Percentiles rank a stretch among this genome's conserved stretches.
phyloP scores from a whole-genome alignment of 2,888 invertebrate species.

The Lepidochitona cinerea region DNA sequence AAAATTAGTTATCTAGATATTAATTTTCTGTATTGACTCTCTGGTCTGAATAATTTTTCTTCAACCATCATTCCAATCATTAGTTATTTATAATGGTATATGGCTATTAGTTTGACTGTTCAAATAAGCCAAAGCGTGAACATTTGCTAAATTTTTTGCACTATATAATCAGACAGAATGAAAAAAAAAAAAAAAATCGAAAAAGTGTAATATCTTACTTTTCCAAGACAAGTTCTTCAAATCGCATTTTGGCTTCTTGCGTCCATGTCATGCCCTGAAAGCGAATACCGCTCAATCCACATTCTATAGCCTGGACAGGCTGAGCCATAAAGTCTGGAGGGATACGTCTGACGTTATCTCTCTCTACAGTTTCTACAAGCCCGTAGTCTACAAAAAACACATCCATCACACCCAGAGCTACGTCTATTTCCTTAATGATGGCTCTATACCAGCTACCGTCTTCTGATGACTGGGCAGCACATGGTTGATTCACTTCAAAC shows the following conservation, averaged over 20 bases:
- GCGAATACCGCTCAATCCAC: slow-evolving; percentile 34
- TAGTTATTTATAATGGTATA: too few relatives aligned
- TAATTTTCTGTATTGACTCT: too few relatives aligned
- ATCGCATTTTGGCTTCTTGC: slow-evolving; percentile 37
- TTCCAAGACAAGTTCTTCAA: slow-evolving; percentile 39
- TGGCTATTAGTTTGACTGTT: too few relatives aligned
- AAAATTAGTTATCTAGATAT: too few relatives aligned
- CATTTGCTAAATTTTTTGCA: too few relatives aligned
- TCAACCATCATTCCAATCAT: too few relatives aligned
- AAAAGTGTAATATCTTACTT: slow-evolving; percentile 37
- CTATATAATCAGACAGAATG: too few relatives aligned
- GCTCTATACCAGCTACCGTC: slow-evolving; percentile 65
- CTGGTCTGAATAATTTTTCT: too few relatives aligned
- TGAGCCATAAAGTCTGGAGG: slow-evolving; percentile 47
- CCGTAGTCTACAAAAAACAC: slow-evolving; percentile 68
- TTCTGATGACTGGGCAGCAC: slow-evolving; percentile 71
- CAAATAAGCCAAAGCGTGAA: too few relatives aligned
- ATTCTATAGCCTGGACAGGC: slow-evolving; percentile 56
- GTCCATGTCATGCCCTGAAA: slow-evolving; percentile 34
- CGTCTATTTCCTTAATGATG: slow-evolving; percentile 34
- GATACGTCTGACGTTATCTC: slow-evolving; percentile 47
- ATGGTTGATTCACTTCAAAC: slow-evolving; percentile 72
- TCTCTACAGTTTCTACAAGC: slow-evolving; percentile 50
- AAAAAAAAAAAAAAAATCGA: too few relatives aligned
- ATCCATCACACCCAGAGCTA: slow-evolving; percentile 73